A percentile compares a stretch with the other conserved stretches of the same genome.
Evolutionary conservation across 2,888 invertebrate genomes (phyloP).

Genomic region (Psylliodes chrysocephalus): DNA sequence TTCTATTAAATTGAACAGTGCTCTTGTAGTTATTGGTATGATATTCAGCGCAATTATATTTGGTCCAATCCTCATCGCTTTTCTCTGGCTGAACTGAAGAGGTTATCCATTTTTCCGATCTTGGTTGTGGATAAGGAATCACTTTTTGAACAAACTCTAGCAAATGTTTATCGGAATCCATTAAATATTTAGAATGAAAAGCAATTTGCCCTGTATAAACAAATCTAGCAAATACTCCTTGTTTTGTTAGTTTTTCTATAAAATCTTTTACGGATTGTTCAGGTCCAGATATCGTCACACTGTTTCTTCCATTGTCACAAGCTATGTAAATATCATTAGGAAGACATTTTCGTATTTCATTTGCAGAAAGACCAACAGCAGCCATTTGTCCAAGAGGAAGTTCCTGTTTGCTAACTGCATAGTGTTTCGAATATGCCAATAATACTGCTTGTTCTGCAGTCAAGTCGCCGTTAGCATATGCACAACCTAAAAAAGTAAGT

Average conservation of each 20-base stretch:
- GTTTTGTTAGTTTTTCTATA: slow-evolving; percentile 71
- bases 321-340: slow-evolving; percentile 84
- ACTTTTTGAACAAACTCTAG: slow-evolving; percentile 72
- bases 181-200: slow-evolving; percentile 84
- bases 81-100: slow-evolving; percentile 70
- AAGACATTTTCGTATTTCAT: slow-evolving; percentile 65
- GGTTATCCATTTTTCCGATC: slow-evolving; percentile 85
- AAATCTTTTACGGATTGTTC: slow-evolving; percentile 74
- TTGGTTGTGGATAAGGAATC: slow-evolving; percentile 72
- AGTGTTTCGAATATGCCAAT: slow-evolving; percentile 70
- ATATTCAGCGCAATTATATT: slow-evolving; percentile 81
- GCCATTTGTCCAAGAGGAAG: slow-evolving; percentile 63
- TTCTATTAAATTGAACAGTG: slow-evolving; percentile 77
- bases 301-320: slow-evolving; percentile 87
- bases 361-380: slow-evolving; percentile 70
- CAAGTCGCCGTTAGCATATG: slow-evolving; percentile 72
- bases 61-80: slow-evolving; percentile 76
- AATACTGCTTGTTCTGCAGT: slow-evolving; percentile 71
- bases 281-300: slow-evolving; percentile 90
- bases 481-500: slow-evolving; percentile 65
- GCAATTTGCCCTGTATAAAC: slow-evolving; percentile 85
- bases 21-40: slow-evolving; percentile 85
- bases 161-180: slow-evolving; percentile 70
- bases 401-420: slow-evolving; percentile 59
- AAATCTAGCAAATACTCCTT: slow-evolving; percentile 80